Evolutionary conservation across 2,888 invertebrate species (phyloP), one percentile per base, ranked within the genome.

Genomic region (Nesidiocoris tenuis): DNA sequence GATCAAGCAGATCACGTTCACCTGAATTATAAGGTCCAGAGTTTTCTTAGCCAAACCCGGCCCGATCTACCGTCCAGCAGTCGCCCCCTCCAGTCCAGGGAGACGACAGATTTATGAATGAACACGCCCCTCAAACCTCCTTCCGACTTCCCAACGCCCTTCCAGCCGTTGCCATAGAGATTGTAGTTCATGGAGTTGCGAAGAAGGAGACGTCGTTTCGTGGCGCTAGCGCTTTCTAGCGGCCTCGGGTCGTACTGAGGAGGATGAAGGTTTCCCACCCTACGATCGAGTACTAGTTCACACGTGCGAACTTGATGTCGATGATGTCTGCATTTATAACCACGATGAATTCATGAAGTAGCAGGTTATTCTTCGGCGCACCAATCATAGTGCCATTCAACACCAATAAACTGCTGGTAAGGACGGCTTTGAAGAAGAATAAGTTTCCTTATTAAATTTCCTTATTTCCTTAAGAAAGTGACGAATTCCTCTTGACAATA

Each of bases 41-140:
- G n/a, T n/a, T n/a, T n/a, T n/a, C n/a, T n/a, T n/a, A n/a, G n/a
- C n/a, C n/a, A n/a, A n/a, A n/a, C n/a, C n/a, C 39, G 39, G 39
- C 12, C 12, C 39, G 39, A 39, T 12, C 12, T 39, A 12, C 12
- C n/a, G n/a, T 39, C 39, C 39, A 7, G 5, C 39, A 39, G 39
- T 39, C 39, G 12, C 12, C 39, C 39, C 39, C 39, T 39, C 3
- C 39, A 7, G 39, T 63, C 59, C 23, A 23, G n/a, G 22, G 18
- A 18, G 18, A 25, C 21, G 70, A 56, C 21, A 59, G 70, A 72
- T 72, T 72, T 72, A 72, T 72, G 72, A 72, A 72, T 72, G 72
- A 72, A 70, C 12, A 12, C 61, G 18, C 72, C 54, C 19, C 70
- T n/a, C 55, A 5, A 21, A 2, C 65, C 23, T 25, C 59, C n/a